Evolutionary conservation across 2,113 vertebrate genomes (phyloP).

Genomic region (Anolis sagrei): DNA sequence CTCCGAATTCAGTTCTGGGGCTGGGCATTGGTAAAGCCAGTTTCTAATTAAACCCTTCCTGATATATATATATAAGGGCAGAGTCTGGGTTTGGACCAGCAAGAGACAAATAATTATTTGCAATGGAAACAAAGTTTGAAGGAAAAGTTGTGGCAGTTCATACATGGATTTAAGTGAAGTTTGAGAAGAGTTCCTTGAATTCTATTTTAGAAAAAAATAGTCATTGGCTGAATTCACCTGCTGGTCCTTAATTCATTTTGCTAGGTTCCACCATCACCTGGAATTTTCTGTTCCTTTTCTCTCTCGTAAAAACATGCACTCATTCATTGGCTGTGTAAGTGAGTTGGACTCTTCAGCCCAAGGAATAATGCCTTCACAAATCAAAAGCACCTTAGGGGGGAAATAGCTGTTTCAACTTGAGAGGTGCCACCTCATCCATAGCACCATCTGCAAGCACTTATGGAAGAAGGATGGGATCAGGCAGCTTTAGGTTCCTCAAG

Average conservation of each 20-base stretch:
- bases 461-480: conserved; percentile 42
- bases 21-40: not conserved
- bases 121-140: not conserved
- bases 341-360: conserved; percentile 22
- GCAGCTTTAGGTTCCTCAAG: conserved; percentile 51
- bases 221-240: not conserved
- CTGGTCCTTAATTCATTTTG: not conserved
- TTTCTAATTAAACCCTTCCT: not conserved
- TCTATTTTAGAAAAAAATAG: not conserved
- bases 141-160: not conserved
- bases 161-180: not conserved
- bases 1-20: not conserved
- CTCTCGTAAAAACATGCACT: not conserved
- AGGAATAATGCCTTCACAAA: conserved; percentile 40
- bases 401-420: not conserved
- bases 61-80: not conserved
- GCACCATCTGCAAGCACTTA: conserved; percentile 61
- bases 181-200: not conserved
- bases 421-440: conserved; percentile 36
- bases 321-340: conserved; percentile 20
- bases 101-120: too few species aligned
- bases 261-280: not conserved
- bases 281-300: conserved; percentile 33
- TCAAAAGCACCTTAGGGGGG: conserved; percentile 44
- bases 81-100: not conserved